Percentiles rank a stretch among this genome's conserved stretches.
These are phyloP conservation scores for Zaprionus vittiger DNA, from an alignment of 1,140 invertebrate species.

Conservation along the genomic window DNA sequence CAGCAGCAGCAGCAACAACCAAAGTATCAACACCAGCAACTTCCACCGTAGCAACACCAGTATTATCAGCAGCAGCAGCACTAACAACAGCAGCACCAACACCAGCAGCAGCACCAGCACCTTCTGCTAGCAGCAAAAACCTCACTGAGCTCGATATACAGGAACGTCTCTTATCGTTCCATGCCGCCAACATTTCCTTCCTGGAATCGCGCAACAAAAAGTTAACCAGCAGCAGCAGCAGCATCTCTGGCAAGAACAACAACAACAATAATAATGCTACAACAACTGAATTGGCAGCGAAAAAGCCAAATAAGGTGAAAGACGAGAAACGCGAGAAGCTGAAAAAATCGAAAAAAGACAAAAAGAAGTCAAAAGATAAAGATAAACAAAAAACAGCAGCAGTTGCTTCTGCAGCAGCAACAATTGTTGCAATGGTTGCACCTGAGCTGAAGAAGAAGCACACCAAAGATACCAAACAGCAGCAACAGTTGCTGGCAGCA, in stretches of 20 bases:
- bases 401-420: background rate
- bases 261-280: slow-evolving; percentile 35
- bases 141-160: slow-evolving; percentile 86
- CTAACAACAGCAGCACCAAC: background rate
- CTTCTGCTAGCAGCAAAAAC: slow-evolving; percentile 46
- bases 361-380: slow-evolving; percentile 70
- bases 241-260: slow-evolving; percentile 21
- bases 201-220: slow-evolving; percentile 87
- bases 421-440: background rate
- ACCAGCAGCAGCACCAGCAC: background rate
- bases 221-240: slow-evolving; percentile 42
- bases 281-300: slow-evolving; percentile 28
- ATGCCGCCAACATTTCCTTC: slow-evolving; percentile 86
- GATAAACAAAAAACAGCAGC: slow-evolving; percentile 46
- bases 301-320: slow-evolving; percentile 63
- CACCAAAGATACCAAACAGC: slow-evolving; percentile 25
- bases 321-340: slow-evolving; percentile 63
- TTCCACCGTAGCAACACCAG: background rate
- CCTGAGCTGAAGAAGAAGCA: slow-evolving; percentile 56
- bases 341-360: slow-evolving; percentile 70
- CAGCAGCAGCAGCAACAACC: too few species aligned
- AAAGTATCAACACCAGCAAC: background rate
- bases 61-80: background rate
- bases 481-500: slow-evolving; percentile 11
- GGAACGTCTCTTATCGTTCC: slow-evolving; percentile 86